phyloP scores from a whole-genome alignment of 2,113 vertebrate genomes.

The Dasyurus viverrinus region DNA sequence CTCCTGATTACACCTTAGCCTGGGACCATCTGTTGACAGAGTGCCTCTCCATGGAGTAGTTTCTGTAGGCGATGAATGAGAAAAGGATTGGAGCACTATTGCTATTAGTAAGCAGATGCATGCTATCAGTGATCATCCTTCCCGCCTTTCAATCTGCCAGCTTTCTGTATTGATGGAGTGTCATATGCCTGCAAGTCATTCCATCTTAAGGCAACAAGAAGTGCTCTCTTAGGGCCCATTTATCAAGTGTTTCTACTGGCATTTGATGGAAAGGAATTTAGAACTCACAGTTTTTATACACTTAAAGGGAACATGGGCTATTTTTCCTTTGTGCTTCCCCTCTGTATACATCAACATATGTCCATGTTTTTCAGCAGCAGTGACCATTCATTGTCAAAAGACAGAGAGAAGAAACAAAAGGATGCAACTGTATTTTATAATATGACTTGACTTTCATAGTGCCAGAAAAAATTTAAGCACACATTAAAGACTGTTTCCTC shows the following conservation, averaged over 20 bases:
- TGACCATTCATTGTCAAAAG: constrained; percentile 51
- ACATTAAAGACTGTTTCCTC: constrained; percentile 40
- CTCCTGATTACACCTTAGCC: constrained; percentile 84
- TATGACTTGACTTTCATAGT: constrained; percentile 11
- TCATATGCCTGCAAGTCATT: constrained; percentile 78
- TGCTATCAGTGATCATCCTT: constrained; percentile 72
- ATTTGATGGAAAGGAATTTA: constrained; percentile 78
- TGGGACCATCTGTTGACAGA: constrained; percentile 84
- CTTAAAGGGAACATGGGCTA: constrained; percentile 47
- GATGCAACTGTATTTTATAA: constrained; percentile 72
- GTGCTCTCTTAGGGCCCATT: constrained; percentile 81
- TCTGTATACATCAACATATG: neutral
- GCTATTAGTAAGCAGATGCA: constrained; percentile 84
- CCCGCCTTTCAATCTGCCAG: constrained; percentile 80
- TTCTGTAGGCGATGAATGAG: constrained; percentile 80
- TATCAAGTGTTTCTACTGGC: constrained; percentile 78
- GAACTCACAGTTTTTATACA: constrained; percentile 72
- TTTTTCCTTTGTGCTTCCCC: constrained; percentile 22
- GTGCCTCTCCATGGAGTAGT: constrained; percentile 78
- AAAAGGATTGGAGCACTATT: constrained; percentile 66
- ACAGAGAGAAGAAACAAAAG: constrained; percentile 57
- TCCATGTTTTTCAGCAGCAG: constrained; percentile 46
- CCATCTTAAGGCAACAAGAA: constrained; percentile 79
- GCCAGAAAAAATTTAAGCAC: constrained; percentile 57
- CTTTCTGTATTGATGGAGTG: constrained; percentile 79